Conservation (phyloP, 2,797 vertebrate genomes). For the Poeciliopsis gracilis region DNA sequence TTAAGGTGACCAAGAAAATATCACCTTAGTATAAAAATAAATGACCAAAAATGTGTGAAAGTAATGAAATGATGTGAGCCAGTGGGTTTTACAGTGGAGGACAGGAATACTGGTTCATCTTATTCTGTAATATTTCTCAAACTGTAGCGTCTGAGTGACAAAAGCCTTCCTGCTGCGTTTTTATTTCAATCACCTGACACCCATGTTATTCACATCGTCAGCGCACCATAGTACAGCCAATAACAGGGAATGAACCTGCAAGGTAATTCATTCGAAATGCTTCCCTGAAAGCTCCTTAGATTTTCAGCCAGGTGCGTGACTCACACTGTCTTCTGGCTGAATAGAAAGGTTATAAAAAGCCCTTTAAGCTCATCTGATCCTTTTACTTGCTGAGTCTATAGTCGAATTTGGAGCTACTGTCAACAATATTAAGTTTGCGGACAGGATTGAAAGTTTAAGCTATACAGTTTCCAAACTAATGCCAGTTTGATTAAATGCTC, state of each 20-base stretch:
- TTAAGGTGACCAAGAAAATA: background rate
- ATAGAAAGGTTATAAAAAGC: constrained; percentile 73
- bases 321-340: constrained; percentile 34
- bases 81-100: background rate
- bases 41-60: background rate
- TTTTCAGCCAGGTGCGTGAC: constrained; percentile 46
- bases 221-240: background rate
- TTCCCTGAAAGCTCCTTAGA: constrained; percentile 14
- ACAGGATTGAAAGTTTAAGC: constrained; percentile 76
- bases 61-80: background rate
- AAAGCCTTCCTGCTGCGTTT: constrained; percentile 13
- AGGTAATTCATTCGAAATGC: constrained; percentile 23
- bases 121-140: constrained; percentile 1
- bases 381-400: constrained; percentile 79
- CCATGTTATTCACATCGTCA: constrained; percentile 23
- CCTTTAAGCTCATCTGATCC: constrained; percentile 78
- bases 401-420: constrained; percentile 68
- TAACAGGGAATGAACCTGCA: constrained; percentile 10
- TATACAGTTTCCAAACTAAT: constrained; percentile 73
- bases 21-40: background rate
- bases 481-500: constrained; percentile 81
- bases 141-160: constrained; percentile 7
- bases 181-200: constrained; percentile 18
- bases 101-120: background rate
- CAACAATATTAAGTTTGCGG: constrained; percentile 73